A percentile compares a stretch with the other conserved stretches of the same genome.
These are phyloP conservation scores for Chloroclystis v-ata DNA, from an alignment of 2,888 invertebrate genomes.

Conservation along the genomic window DNA sequence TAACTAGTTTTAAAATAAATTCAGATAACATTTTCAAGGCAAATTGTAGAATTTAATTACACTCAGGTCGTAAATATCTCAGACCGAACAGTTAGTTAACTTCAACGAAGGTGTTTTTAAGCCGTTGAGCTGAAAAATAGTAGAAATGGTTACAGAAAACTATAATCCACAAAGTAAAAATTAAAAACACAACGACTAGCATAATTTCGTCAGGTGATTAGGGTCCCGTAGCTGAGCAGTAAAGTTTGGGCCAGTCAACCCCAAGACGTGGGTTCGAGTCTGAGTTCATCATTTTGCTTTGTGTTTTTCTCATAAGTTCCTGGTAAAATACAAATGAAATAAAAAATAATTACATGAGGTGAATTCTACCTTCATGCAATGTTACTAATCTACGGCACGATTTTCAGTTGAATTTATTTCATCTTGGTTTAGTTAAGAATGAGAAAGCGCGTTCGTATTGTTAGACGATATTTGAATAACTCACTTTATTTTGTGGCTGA, in stretches of 20 bases:
- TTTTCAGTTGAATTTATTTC: constrained; percentile 33
- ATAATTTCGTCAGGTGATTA: no score
- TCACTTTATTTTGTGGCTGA: not conserved
- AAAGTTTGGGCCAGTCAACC: no score
- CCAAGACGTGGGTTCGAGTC: no score
- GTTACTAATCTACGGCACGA: constrained; percentile 8
- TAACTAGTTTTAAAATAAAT: constrained; percentile 4
- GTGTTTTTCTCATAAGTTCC: no score
- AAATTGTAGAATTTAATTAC: constrained; percentile 52
- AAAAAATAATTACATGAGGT: no score
- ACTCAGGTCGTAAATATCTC: constrained; percentile 50
- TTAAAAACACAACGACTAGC: no score
- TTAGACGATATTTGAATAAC: constrained; percentile 14
- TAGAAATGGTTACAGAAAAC: not conserved
- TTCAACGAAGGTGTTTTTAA: constrained; percentile 32
- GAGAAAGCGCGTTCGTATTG: constrained; percentile 20
- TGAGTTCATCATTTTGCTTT: no score
- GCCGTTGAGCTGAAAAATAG: not conserved
- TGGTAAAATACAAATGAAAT: no score
- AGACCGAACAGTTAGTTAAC: constrained; percentile 34
- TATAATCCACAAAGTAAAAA: not conserved
- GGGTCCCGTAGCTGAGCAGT: no score
- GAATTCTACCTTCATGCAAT: not conserved
- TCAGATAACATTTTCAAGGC: constrained; percentile 18
- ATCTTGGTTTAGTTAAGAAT: constrained; percentile 28